phyloP scores from a whole-genome alignment of 2,888 invertebrate genomes.

The Troilus luridus region DNA sequence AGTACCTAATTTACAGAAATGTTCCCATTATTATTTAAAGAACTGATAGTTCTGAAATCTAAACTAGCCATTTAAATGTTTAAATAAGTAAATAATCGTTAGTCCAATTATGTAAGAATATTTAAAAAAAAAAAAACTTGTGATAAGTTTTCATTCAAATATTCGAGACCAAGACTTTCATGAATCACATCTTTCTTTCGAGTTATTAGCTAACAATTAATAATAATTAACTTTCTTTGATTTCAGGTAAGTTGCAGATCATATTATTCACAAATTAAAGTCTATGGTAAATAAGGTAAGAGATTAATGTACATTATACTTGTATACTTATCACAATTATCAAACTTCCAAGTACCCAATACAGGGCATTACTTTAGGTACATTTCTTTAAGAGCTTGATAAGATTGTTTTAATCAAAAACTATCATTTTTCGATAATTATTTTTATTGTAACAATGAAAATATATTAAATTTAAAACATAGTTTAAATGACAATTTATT shows the following conservation, averaged over 20 bases:
- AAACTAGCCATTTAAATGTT: background rate
- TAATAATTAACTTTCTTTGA: background rate
- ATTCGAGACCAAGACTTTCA: no score
- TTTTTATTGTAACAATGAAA: no score
- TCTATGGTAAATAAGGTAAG: background rate
- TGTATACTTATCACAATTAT: no score
- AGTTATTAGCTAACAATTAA: background rate
- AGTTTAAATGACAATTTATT: no score
- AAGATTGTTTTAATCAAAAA: no score
- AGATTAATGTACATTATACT: background rate
- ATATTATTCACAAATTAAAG: background rate
- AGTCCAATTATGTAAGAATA: no score
- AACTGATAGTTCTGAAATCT: background rate
- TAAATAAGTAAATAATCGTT: background rate
- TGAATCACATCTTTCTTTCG: no score
- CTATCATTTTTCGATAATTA: no score
- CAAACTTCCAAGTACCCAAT: no score
- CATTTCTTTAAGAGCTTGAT: no score
- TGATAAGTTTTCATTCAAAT: background rate
- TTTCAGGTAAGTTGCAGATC: constrained; percentile 32
- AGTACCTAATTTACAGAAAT: background rate
- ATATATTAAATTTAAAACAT: no score
- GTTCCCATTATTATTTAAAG: background rate
- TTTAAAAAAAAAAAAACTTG: background rate
- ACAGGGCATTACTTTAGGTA: no score